These are phyloP conservation scores for Ennomos fuscantarius DNA, from an alignment of 2,888 invertebrate genomes.

Conservation along the genomic window DNA sequence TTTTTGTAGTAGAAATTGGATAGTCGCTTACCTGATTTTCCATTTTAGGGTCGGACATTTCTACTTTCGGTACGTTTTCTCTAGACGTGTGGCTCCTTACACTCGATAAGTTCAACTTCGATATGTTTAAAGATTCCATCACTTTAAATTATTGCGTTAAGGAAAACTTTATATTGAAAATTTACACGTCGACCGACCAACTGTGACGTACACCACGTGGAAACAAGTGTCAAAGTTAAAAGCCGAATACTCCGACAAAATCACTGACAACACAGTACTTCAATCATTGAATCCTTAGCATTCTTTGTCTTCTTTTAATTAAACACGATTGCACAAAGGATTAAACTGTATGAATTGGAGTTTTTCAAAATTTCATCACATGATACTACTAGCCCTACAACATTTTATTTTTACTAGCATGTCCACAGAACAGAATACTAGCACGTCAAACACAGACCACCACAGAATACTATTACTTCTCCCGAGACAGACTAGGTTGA, in stretches of 20 bases:
- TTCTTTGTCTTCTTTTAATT: slow-evolving; percentile 47
- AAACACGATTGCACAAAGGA: slow-evolving; percentile 34
- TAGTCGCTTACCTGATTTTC: slow-evolving; percentile 62
- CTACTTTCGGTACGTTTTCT: slow-evolving; percentile 58
- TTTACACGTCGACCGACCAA: slow-evolving; percentile 76
- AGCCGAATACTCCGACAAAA: slow-evolving; percentile 47
- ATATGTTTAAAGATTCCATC: slow-evolving; percentile 80
- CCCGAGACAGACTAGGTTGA: no score
- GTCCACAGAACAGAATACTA: neutral
- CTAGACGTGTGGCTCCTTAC: slow-evolving; percentile 62
- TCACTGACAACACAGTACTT: slow-evolving; percentile 43
- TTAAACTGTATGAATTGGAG: slow-evolving; percentile 30
- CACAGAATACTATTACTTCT: no score
- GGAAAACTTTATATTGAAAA: slow-evolving; percentile 52
- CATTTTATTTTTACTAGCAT: slow-evolving; percentile 41
- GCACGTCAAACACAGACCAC: no score
- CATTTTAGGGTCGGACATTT: slow-evolving; percentile 59
- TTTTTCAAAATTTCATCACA: slow-evolving; percentile 50
- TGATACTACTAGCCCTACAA: slow-evolving; percentile 45
- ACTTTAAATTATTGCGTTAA: slow-evolving; percentile 48
- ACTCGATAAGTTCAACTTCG: slow-evolving; percentile 73
- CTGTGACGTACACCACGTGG: slow-evolving; percentile 81
- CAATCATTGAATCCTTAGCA: slow-evolving; percentile 43
- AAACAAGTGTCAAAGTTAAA: slow-evolving; percentile 73
- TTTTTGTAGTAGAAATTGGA: no score